Evolutionary conservation across 2,113 vertebrate species (phyloP), one percentile per base, ranked within the genome.

Genomic region (Tinamus guttatus): DNA sequence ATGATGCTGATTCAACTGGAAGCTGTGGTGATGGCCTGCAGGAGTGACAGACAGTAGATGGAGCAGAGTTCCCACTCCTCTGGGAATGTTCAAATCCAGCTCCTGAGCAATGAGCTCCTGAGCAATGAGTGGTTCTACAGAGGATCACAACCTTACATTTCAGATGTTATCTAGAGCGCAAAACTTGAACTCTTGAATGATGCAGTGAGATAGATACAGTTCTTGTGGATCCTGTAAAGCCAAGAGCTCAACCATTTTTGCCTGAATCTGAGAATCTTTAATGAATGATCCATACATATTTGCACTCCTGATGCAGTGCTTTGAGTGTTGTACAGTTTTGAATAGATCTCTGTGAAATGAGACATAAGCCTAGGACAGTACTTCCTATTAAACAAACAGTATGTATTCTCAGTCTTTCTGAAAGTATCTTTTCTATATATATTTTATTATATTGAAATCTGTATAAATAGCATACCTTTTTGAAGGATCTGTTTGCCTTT

Each of bases 401-500:
- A 83, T 16, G 19, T 64, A 74, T 47, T 58, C 36, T 90, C 68
- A 85, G 22, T 36, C 41, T 75, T 19, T 51, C 38, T 78, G 60
- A 51, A 92, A 83, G 30, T 62, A 54, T 94, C 45, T 40, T 73
- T 88, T 93, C 62, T 60, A 60, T 54, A 80, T 10, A 9, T 80
- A 75, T 49, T 71, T 93, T 89, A 78, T 92, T 87, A 52, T 13
- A 59, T 89, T 95, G 81, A 87, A 81, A 87, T 89, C 79, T 82
- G 43, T 73, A 69, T 68, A 70, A 93, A 88, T 71, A 85, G 80
- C 75, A 89, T 93, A 98, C 91, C 95, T 97, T 71, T 93, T 78
- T n/a, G 89, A 88, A 76, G 87, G 59, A 25, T 89, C 80, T 67
- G 63, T 73, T 92, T 96, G 94, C 43, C 94, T 96, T 93, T 96